Conservation (phyloP, 2,113 vertebrate genomes). For the Tragulus kanchil region DNA sequence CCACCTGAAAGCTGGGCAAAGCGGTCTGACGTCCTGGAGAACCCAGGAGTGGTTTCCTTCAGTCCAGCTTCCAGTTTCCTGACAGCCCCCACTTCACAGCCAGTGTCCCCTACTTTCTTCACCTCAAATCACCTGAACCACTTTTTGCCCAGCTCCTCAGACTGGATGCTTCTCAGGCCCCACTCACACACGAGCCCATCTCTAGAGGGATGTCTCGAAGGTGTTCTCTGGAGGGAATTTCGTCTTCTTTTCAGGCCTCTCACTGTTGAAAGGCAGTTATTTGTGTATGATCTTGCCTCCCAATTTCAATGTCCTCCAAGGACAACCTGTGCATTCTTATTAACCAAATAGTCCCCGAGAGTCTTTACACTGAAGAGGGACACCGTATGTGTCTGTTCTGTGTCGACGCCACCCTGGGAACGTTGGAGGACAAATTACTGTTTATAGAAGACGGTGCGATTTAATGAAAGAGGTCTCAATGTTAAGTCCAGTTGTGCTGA, state of each 20-base stretch:
- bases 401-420: constrained; percentile 25
- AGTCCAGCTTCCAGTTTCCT: no score
- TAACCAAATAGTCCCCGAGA: not conserved
- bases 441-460: constrained; percentile 1
- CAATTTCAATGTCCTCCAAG: not conserved
- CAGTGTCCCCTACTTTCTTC: not conserved
- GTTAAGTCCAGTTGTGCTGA: constrained; percentile 18
- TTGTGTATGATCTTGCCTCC: not conserved
- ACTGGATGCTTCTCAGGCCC: not conserved
- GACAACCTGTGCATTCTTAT: not conserved
- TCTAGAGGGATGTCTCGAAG: not conserved
- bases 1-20: not conserved
- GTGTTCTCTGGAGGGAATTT: not conserved
- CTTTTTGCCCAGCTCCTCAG: not conserved
- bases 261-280: not conserved
- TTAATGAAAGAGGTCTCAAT: constrained; percentile 2
- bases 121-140: not conserved
- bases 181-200: fast-evolving
- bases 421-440: constrained; percentile 47
- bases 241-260: not conserved
- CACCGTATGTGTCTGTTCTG: not conserved
- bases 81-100: not conserved
- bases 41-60: not conserved
- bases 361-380: not conserved
- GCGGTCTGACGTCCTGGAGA: not conserved